These are phyloP conservation scores for Zhuqinia jingwanae DNA, from an alignment of 2,888 invertebrate species.

Conservation along the genomic window DNA sequence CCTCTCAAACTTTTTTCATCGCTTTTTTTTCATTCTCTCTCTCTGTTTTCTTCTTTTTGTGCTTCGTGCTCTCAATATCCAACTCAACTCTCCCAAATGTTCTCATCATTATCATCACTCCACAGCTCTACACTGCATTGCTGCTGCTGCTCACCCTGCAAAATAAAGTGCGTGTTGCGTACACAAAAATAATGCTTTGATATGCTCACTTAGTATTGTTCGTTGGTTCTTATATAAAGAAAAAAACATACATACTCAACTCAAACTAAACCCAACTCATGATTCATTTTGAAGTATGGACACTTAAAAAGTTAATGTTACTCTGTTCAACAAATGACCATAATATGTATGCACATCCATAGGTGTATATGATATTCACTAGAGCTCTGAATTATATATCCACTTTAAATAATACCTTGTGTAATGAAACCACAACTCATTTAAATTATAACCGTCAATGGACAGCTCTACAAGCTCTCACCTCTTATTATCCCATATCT, in stretches of 20 bases:
- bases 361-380: too few relatives aligned
- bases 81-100: neutral
- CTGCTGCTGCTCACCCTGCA: constrained; percentile 17
- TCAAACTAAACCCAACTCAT: too few relatives aligned
- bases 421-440: constrained; percentile 71
- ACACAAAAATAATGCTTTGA: neutral
- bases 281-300: neutral
- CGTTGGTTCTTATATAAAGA: neutral
- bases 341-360: neutral
- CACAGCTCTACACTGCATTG: too few relatives aligned
- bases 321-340: neutral
- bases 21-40: constrained; percentile 62
- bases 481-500: constrained; percentile 68
- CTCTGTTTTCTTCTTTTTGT: neutral
- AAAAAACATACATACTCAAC: neutral
- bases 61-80: neutral
- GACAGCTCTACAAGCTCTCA: constrained; percentile 62
- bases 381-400: too few relatives aligned
- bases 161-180: constrained; percentile 55
- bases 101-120: constrained; percentile 61
- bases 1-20: constrained; percentile 64
- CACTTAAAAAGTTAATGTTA: neutral
- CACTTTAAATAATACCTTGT: constrained; percentile 47
- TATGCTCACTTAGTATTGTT: neutral
- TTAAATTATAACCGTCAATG: constrained; percentile 69